Base-by-base conservation (phyloP, 2,113 vertebrate genomes). In the Caretta caretta region DNA sequence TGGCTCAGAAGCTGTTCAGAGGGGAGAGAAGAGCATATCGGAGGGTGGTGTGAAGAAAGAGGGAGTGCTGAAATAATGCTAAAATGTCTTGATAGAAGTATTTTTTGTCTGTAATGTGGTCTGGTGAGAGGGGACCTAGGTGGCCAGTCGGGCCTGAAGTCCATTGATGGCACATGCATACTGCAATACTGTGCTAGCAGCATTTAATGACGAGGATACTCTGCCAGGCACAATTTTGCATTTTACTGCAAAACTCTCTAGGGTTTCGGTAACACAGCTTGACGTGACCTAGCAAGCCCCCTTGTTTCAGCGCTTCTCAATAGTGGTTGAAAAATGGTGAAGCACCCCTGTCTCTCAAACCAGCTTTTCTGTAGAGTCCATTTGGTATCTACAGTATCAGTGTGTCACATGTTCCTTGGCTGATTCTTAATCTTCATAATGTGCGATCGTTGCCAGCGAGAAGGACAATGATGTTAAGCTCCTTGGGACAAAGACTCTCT, bases 341-440 rank as follows among this genome's bases (percentile, higher is more conserved):
- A 29, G 0, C 0, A 0, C 2, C 29, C 25, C 0, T 8, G 13
- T 38, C 84, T 2, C 0, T 35, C 62, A 65, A 17, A 35, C 49
- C 65, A 50, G 78, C 83, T 3, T 25, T 80, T 0, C 0, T 7
- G 22, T 75, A 5, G 81, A 20, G 86, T 75, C 92, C 78, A 42
- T 5, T 2, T 0, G 81, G n/a, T 1, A 6, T 89, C 86, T 38
- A 59, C 20, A 1, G 90, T 38, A 8, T 97, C 82, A 96, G 35
- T 0, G 6, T 1, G 72, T 96, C 95, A 96, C 3, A 16, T 2
- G 90, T 54, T 86, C 46, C 0, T 53, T 31, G 92, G 69, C 53
- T 96, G 96, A 92, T 95, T 35, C 96, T 95, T 95, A 97, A 97
- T 97, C 97, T 57, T 53, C 42, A 78, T 92, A 92, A 96, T 96